Conservation (phyloP, 2,113 vertebrate genomes). For the Rattus norvegicus region DNA sequence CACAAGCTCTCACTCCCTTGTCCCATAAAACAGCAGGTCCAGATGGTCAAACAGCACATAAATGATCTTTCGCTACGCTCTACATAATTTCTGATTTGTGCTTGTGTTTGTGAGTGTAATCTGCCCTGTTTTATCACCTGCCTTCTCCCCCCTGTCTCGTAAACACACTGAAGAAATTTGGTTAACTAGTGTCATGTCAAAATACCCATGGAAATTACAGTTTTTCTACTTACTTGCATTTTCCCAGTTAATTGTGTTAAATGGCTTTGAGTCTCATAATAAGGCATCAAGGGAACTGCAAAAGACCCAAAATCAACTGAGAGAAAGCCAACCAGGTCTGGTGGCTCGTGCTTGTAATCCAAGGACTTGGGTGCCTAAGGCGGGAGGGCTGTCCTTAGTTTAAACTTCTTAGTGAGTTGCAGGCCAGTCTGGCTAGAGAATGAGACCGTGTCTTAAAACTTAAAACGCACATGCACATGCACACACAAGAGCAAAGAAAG, state of each 20-base stretch:
- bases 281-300: background rate
- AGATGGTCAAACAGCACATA: background rate
- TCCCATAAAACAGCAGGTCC: background rate
- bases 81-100: slow-evolving; percentile 32
- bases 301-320: background rate
- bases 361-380: background rate
- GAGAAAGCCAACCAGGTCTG: background rate
- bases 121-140: background rate
- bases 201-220: background rate
- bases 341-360: background rate
- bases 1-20: background rate
- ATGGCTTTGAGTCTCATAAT: background rate
- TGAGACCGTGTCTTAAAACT: background rate
- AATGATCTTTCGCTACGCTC: slow-evolving; percentile 11
- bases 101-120: background rate
- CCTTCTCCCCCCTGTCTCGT: background rate
- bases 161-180: slow-evolving; percentile 15
- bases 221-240: slow-evolving; percentile 37
- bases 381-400: background rate
- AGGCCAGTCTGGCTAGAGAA: background rate
- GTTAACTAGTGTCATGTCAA: background rate
- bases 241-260: slow-evolving; percentile 26
- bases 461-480: background rate
- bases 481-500: background rate
- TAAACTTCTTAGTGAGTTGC: background rate